Percentiles rank a stretch among this genome's conserved stretches.
Conservation (phyloP, 2,797 vertebrate genomes). For the Hoplostethus atlanticus region DNA sequence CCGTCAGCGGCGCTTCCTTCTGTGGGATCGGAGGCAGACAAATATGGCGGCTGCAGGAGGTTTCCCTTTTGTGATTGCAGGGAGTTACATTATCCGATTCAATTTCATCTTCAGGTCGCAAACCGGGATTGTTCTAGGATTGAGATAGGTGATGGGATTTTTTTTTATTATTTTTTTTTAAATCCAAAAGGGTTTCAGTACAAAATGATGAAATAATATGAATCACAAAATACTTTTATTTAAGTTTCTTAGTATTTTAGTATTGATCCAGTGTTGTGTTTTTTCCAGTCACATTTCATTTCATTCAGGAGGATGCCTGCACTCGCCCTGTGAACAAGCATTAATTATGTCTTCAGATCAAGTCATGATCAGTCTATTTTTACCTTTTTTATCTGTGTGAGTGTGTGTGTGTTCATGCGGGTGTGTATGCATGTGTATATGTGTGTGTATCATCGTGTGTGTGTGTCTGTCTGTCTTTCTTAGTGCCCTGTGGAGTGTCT, state of each 20-base stretch:
- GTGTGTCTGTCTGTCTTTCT: constrained; percentile 65
- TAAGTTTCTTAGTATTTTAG: constrained; percentile 37
- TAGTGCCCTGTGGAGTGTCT: constrained; percentile 82
- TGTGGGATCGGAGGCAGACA: constrained; percentile 70
- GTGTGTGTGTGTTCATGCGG: constrained; percentile 34
- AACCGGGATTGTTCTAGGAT: not conserved
- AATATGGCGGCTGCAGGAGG: constrained; percentile 72
- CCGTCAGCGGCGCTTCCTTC: constrained; percentile 75
- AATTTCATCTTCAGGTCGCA: constrained; percentile 30
- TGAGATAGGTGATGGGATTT: constrained; percentile 8
- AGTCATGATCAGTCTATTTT: constrained; percentile 77
- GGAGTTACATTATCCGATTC: constrained; percentile 30
- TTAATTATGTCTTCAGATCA: constrained; percentile 81
- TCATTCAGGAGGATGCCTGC: constrained; percentile 52
- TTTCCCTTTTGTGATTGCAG: constrained; percentile 52
- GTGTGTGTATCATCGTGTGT: constrained; percentile 31
- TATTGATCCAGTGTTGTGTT: constrained; percentile 39
- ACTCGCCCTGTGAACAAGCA: constrained; percentile 58
- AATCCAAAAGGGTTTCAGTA: constrained; percentile 10
- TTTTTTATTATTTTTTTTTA: not conserved
- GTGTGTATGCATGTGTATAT: not conserved
- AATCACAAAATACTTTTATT: constrained; percentile 14
- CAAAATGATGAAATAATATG: constrained; percentile 12
- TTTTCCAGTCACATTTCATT: constrained; percentile 66
- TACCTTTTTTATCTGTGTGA: constrained; percentile 56